These are phyloP conservation scores for Ips nitidus DNA, from an alignment of 1,140 invertebrate genomes.

Conservation along the genomic window DNA sequence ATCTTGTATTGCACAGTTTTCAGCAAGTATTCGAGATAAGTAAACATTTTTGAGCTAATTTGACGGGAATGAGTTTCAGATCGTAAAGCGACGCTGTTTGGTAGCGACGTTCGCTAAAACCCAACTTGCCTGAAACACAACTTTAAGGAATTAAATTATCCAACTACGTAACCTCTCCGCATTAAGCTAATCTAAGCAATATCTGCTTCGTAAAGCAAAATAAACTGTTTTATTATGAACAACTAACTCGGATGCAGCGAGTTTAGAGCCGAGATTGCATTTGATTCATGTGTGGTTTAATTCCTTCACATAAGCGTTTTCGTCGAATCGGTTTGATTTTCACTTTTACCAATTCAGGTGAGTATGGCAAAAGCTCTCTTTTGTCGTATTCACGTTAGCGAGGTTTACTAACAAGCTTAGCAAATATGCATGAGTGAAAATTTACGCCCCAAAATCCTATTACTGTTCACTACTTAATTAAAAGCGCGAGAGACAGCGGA, in stretches of 20 bases:
- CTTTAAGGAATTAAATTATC: constrained; percentile 15
- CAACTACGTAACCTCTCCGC: constrained; percentile 5
- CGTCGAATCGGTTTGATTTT: too few relatives aligned
- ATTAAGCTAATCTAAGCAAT: constrained; percentile 14
- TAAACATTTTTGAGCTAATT: too few relatives aligned
- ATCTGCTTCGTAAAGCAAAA: constrained; percentile 21
- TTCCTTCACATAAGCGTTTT: neutral
- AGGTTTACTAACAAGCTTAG: neutral
- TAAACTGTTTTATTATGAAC: constrained; percentile 16
- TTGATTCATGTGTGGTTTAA: constrained; percentile 2
- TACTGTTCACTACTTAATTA: constrained; percentile 9
- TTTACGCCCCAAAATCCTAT: constrained; percentile 13
- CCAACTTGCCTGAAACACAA: neutral
- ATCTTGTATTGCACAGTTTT: too few relatives aligned
- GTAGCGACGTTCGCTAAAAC: neutral
- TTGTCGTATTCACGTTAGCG: too few relatives aligned
- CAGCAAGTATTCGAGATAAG: too few relatives aligned
- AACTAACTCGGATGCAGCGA: constrained; percentile 8
- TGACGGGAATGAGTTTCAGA: too few relatives aligned
- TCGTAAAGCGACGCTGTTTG: too few relatives aligned
- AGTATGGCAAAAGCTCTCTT: too few relatives aligned
- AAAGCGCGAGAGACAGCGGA: constrained; percentile 1
- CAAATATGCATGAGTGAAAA: constrained; percentile 14
- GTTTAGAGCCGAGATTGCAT: constrained; percentile 2
- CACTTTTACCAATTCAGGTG: too few relatives aligned